Conservation (phyloP, 2,888 invertebrate species). For the Eristalis arbustorum region DNA sequence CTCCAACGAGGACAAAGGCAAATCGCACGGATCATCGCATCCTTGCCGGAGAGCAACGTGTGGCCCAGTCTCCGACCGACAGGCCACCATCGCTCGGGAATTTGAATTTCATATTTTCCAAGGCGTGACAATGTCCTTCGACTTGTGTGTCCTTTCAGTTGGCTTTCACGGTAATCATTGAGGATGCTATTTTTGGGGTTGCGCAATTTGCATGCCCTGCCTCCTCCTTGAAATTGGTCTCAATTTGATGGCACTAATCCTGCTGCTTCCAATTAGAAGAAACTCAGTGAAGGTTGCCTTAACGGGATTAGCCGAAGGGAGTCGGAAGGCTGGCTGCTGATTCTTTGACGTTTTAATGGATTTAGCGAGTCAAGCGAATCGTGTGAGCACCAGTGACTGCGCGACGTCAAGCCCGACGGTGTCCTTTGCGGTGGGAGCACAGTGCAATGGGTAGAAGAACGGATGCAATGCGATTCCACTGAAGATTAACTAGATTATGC, state of each 20-base stretch:
- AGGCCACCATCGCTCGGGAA: too few species aligned
- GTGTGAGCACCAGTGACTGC: constrained; percentile 5
- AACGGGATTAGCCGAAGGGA: constrained; percentile 10
- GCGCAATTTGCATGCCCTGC: not conserved
- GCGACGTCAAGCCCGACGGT: not conserved
- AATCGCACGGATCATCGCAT: constrained; percentile 30
- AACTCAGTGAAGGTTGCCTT: not conserved
- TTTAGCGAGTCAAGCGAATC: not conserved
- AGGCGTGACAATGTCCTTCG: not conserved
- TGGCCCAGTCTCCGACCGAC: not conserved
- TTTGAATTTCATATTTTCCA: constrained; percentile 32
- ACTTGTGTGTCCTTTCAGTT: not conserved
- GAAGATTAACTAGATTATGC: constrained; percentile 29
- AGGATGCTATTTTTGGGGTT: not conserved
- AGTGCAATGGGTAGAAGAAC: not conserved
- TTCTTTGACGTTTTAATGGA: constrained; percentile 31
- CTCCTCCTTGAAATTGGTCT: constrained; percentile 12
- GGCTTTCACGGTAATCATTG: not conserved
- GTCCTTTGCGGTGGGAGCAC: not conserved
- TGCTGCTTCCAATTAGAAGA: constrained; percentile 16
- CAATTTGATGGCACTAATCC: constrained; percentile 33
- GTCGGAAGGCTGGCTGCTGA: not conserved
- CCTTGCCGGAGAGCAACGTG: not conserved
- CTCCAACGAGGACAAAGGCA: constrained; percentile 19
- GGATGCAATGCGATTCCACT: constrained; percentile 22